phyloP scores from a whole-genome alignment of 2,113 vertebrate genomes.

The Oncorhynchus nerka region DNA sequence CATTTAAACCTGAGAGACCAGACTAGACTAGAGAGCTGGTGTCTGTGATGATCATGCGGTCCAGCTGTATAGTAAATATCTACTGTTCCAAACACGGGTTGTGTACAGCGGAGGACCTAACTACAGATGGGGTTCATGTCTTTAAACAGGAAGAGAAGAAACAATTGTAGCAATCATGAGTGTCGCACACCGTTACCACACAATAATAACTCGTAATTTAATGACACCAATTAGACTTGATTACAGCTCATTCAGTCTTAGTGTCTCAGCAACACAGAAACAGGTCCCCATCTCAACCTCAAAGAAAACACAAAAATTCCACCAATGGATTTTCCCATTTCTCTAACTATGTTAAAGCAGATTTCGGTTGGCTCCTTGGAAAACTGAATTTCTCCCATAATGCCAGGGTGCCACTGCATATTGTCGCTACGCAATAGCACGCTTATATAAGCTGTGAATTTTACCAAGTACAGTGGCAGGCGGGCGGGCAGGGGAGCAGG shows the following conservation, averaged over 20 bases:
- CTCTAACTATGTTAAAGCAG: neutral
- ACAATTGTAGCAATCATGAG: neutral
- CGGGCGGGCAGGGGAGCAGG: neutral
- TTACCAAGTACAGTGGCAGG: constrained; percentile 3
- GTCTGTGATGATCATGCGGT: constrained; percentile 26
- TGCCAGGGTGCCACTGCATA: neutral
- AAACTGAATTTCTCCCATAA: neutral
- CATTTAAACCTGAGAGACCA: constrained; percentile 41
- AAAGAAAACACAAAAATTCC: neutral
- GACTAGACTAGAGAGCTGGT: constrained; percentile 10
- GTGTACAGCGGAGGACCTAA: no score
- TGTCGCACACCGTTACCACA: neutral
- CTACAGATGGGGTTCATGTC: no score
- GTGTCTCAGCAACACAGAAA: neutral
- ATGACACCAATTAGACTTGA: neutral
- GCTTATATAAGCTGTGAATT: constrained; percentile 9
- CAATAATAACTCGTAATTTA: neutral
- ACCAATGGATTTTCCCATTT: neutral
- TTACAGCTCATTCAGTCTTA: neutral
- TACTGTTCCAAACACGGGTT: neutral
- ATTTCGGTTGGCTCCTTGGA: neutral
- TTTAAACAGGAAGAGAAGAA: no score
- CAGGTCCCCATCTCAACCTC: neutral
- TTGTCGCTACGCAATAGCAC: neutral
- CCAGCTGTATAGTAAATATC: constrained; percentile 24